Evolutionary conservation across 2,113 vertebrate species (phyloP), one percentile per base, ranked within the genome.

Genomic region (Hippolais icterina): DNA sequence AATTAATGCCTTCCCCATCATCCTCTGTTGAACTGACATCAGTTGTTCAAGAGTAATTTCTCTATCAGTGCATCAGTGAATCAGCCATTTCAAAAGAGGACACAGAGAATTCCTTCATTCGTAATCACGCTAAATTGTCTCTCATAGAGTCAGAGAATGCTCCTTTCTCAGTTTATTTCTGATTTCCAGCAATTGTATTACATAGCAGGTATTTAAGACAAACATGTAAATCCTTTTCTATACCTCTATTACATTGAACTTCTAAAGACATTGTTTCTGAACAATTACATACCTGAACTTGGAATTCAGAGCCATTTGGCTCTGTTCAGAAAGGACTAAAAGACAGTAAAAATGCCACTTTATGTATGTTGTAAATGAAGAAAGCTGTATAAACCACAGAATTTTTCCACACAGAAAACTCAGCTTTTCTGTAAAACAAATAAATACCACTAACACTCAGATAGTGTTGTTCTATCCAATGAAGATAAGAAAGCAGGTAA

Each of bases 101-200:
- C 3, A 7, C 1, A 0, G 24, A 76, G 28, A 75, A 44, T 21
- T n/a, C n/a, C n/a, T n/a, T n/a, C n/a, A n/a, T n/a, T 17, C 8
- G 1, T 10, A 9, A 54, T 70, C 27, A 57, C n/a, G 50, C 19
- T 19, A 29, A 42, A 23, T 39, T 54, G 15, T 56, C 53, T 59
- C 17, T 59, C 29, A 53, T 0, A 39, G 29, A 79, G n/a, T 59
- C 12, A 68, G 71, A 41, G 25, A 78, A 81, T 29, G 22, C 10
- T 87, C 17, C 31, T 65, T 83, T 87, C 28, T 24, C 42, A 61
- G 22, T 44, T n/a, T 25, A 61, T 31, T 84, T 68, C 29, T 12
- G 19, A 35, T 27, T 71, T 86, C 52, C 39, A 66, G 39, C 65
- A 83, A 76, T 9, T n/a, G 8, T 24, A 65, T 60, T 65, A 46